Percentiles rank a stretch among this genome's conserved stretches.
Conservation (phyloP, 2,888 invertebrate genomes). For the Dasypogon diadema region DNA sequence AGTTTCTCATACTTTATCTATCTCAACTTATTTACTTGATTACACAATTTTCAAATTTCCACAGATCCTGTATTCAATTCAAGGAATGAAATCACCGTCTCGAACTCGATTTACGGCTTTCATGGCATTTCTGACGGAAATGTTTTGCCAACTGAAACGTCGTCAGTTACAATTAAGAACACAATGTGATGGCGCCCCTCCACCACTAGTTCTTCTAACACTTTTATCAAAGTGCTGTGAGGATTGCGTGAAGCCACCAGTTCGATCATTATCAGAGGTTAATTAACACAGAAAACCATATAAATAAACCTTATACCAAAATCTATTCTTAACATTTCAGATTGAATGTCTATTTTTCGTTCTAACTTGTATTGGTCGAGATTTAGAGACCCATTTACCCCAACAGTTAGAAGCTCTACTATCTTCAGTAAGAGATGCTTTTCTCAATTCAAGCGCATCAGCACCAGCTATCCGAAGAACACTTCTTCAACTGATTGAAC, state of each 20-base stretch:
- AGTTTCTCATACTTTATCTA: no score
- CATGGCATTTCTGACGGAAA: slow-evolving; percentile 90
- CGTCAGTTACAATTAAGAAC: slow-evolving; percentile 72
- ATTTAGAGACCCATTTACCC: slow-evolving; percentile 85
- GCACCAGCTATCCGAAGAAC: slow-evolving; percentile 85
- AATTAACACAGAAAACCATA: slow-evolving; percentile 60
- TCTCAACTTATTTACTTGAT: no score
- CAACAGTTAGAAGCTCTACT: slow-evolving; percentile 84
- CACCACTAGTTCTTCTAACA: slow-evolving; percentile 82
- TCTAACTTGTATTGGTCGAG: slow-evolving; percentile 87
- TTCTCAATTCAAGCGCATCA: slow-evolving; percentile 79
- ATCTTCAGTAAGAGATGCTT: slow-evolving; percentile 85
- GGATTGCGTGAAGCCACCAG: slow-evolving; percentile 85
- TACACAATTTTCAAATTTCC: no score
- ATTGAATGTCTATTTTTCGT: slow-evolving; percentile 92
- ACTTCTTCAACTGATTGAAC: slow-evolving; percentile 88
- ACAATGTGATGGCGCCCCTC: slow-evolving; percentile 74
- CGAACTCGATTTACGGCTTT: slow-evolving; percentile 82
- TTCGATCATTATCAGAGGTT: slow-evolving; percentile 85
- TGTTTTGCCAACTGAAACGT: slow-evolving; percentile 87
- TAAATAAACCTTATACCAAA: not conserved
- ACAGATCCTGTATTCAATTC: slow-evolving; percentile 66
- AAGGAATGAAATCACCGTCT: slow-evolving; percentile 71
- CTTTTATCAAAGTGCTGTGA: slow-evolving; percentile 91
- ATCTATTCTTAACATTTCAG: slow-evolving; percentile 67